A percentile compares a stretch with the other conserved stretches of the same genome.
phyloP scores from a whole-genome alignment of 2,113 vertebrate species.

The Zosterops lateralis region DNA sequence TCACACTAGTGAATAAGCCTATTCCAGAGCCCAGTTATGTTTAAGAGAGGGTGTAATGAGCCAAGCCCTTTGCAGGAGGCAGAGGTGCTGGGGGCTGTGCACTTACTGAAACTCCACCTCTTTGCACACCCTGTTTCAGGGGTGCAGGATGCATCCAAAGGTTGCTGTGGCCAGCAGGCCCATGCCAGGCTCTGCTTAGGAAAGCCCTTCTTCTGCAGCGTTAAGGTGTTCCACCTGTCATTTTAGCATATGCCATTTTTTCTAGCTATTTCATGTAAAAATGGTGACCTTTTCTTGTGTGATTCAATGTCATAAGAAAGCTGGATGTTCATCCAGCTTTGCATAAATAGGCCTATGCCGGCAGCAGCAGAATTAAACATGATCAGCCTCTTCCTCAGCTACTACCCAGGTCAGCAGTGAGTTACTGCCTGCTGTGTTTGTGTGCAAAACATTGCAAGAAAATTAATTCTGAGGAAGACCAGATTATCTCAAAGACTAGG shows the following conservation, averaged over 20 bases:
- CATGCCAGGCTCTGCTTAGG: not conserved
- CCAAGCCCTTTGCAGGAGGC: not conserved
- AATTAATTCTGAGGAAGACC: constrained; percentile 13
- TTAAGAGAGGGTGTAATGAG: not conserved
- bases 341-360: not conserved
- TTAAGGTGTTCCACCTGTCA: not conserved
- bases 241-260: not conserved
- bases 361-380: not conserved
- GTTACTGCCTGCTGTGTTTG: not conserved
- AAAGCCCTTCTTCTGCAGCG: not conserved
- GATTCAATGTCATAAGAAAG: not conserved
- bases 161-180: not conserved
- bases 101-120: not conserved
- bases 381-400: not conserved
- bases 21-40: not conserved
- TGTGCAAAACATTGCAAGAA: not conserved
- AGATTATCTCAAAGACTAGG: constrained; percentile 13
- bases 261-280: not conserved
- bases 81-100: not conserved
- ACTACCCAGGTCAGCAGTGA: not conserved
- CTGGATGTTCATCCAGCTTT: not conserved
- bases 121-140: fast-evolving
- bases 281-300: not conserved
- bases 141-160: not conserved
- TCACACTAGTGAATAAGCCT: not conserved